Evolutionary conservation across 2,113 vertebrate genomes (phyloP).

Genomic region (Tautogolabrus adspersus): DNA sequence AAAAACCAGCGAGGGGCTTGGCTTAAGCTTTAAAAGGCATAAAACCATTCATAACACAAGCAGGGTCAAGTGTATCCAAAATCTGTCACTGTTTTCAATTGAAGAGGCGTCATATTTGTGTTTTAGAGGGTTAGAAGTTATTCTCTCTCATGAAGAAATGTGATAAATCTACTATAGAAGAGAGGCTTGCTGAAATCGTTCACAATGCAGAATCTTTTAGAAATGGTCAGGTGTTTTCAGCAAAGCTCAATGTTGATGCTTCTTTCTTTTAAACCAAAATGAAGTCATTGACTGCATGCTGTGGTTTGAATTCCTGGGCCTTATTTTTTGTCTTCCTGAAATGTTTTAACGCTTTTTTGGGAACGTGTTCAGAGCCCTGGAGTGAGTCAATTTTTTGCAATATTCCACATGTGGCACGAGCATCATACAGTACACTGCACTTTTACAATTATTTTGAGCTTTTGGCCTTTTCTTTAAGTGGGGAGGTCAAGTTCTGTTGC

Average conservation of each 20-base stretch:
- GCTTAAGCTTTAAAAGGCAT: constrained; percentile 49
- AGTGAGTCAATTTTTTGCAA: background rate
- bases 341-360: constrained; percentile 8
- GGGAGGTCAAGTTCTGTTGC: background rate
- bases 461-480: no score
- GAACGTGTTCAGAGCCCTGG: constrained; percentile 35
- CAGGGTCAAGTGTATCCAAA: constrained; percentile 55
- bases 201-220: background rate
- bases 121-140: constrained; percentile 27
- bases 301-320: constrained; percentile 6
- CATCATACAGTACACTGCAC: background rate
- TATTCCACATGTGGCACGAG: no score
- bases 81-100: constrained; percentile 53
- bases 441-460: no score
- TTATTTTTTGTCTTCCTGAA: background rate
- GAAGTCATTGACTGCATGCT: constrained; percentile 14
- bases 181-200: background rate
- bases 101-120: constrained; percentile 29
- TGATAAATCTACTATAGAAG: background rate
- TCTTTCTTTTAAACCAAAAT: constrained; percentile 8
- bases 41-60: constrained; percentile 55
- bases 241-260: background rate
- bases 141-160: constrained; percentile 15
- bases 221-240: constrained; percentile 16
- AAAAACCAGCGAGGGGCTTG: constrained; percentile 33